Evolutionary conservation across 2,797 vertebrate genomes (phyloP).

Genomic region (Darevskia nairensis): DNA sequence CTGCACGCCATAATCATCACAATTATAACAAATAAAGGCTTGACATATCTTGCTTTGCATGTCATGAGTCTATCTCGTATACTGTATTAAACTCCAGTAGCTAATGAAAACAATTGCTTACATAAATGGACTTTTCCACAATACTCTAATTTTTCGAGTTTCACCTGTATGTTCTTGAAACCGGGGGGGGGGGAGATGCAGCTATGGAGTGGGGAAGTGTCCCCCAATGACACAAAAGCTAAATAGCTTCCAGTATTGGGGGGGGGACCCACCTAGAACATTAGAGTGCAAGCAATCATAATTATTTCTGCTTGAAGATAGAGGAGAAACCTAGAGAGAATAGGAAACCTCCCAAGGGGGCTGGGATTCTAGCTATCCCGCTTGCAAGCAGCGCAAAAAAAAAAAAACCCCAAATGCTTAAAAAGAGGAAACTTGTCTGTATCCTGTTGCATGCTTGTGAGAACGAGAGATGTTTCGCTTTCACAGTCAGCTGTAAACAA

Average conservation of each 20-base stretch:
- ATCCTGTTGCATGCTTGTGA: constrained; percentile 1
- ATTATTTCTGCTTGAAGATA: background rate
- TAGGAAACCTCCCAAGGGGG: background rate
- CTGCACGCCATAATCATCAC: no score
- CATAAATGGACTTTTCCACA: no score
- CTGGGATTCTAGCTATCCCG: fast-evolving
- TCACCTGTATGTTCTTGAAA: no score
- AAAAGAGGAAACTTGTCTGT: background rate
- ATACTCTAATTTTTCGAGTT: no score
- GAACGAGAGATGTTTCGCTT: background rate
- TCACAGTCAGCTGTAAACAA: background rate
- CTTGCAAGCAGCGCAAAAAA: background rate
- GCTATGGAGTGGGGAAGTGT: background rate
- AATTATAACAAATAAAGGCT: no score
- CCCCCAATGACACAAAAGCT: background rate
- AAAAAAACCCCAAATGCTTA: background rate
- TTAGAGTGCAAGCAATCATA: background rate
- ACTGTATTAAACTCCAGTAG: no score
- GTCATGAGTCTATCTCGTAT: no score
- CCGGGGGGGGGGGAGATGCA: no score
- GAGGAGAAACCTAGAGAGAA: background rate
- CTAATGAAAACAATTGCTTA: no score
- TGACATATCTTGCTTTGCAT: no score
- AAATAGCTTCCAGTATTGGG: background rate
- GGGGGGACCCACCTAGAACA: background rate